A percentile compares a stretch with the other conserved stretches of the same genome.
Conservation (phyloP, 1,140 invertebrate genomes). For the Hestina assimilis region DNA sequence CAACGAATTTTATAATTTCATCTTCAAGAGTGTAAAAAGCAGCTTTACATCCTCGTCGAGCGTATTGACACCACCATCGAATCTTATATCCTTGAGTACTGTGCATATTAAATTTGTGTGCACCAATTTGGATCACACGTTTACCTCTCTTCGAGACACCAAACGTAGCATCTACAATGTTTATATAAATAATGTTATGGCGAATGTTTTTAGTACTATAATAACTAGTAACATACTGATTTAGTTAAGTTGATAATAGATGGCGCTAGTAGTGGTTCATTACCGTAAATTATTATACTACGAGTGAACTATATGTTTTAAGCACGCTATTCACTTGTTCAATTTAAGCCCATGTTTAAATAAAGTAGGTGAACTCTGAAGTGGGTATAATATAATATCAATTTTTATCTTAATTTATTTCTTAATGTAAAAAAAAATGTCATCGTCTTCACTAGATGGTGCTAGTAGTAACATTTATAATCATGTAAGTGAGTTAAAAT, state of each 20-base stretch:
- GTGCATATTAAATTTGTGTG: constrained; percentile 24
- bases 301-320: no score
- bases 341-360: no score
- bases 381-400: no score
- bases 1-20: constrained; percentile 13
- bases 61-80: constrained; percentile 24
- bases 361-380: no score
- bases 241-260: neutral
- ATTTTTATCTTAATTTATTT: no score
- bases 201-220: neutral
- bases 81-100: constrained; percentile 8
- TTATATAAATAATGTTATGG: neutral
- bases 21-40: constrained; percentile 26
- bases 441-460: no score
- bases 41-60: constrained; percentile 22
- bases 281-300: no score
- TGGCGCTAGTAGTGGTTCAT: neutral
- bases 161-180: constrained; percentile 1
- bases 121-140: constrained; percentile 22
- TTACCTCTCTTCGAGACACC: constrained; percentile 25
- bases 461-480: no score
- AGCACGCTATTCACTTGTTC: no score
- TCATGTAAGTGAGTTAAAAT: no score
- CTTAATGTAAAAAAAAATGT: no score
- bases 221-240: no score